These are phyloP conservation scores for Coregonus sp. DNA, from an alignment of 2,797 vertebrate species.

Conservation along the genomic window DNA sequence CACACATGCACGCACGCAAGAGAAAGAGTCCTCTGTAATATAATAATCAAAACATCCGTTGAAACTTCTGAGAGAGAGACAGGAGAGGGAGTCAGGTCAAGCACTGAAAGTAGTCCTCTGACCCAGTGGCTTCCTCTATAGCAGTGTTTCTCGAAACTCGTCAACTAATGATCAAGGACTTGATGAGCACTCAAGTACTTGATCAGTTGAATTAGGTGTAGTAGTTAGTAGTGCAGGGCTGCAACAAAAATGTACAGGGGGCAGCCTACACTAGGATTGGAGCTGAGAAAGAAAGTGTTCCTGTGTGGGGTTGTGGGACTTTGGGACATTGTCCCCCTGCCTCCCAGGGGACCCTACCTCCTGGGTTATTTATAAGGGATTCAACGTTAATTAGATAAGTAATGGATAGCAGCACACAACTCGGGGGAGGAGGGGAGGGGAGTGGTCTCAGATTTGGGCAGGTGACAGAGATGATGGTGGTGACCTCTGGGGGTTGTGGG, in stretches of 20 bases:
- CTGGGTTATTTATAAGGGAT: constrained; percentile 38
- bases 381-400: constrained; percentile 43
- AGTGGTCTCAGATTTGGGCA: not conserved
- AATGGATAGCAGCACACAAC: constrained; percentile 33
- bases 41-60: not conserved
- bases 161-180: not conserved
- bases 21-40: not conserved
- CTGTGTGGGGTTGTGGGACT: not conserved
- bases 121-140: not conserved
- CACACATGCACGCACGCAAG: not conserved
- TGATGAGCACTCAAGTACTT: not conserved
- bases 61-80: not conserved
- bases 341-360: too few relatives aligned
- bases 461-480: not conserved
- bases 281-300: not conserved
- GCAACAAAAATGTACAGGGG: not conserved
- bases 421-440: not conserved
- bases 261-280: too few relatives aligned
- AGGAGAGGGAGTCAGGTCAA: not conserved
- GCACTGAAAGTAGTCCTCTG: not conserved
- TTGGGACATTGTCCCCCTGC: not conserved
- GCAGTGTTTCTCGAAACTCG: not conserved
- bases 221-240: not conserved
- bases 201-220: not conserved
- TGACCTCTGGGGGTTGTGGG: not conserved